These are phyloP conservation scores for Teinopalpus imperialis DNA, from an alignment of 2,888 invertebrate genomes.

Conservation along the genomic window DNA sequence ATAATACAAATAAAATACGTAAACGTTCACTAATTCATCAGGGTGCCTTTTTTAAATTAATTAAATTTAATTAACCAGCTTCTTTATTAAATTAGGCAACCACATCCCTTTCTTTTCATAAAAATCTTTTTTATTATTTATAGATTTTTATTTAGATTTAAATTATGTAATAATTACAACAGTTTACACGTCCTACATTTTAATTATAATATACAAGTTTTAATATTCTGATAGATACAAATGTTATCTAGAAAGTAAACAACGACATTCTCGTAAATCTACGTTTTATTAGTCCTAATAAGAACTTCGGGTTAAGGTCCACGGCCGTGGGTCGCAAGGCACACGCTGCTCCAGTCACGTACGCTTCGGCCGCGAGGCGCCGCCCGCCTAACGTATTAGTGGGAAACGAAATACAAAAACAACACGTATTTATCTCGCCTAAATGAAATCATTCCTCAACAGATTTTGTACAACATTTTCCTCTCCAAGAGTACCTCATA, in stretches of 20 bases:
- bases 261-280: constrained; percentile 16
- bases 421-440: neutral
- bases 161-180: no score
- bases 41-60: no score
- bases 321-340: constrained; percentile 37
- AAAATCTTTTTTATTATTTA: no score
- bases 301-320: constrained; percentile 42
- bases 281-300: neutral
- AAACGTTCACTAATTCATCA: no score
- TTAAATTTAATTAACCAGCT: no score
- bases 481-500: neutral
- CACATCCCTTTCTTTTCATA: no score
- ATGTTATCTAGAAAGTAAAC: constrained; percentile 12
- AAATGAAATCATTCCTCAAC: neutral
- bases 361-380: constrained; percentile 42
- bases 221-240: neutral
- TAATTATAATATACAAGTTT: constrained; percentile 8
- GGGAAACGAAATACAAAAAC: neutral
- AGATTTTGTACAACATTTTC: neutral
- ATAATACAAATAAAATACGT: no score
- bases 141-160: no score
- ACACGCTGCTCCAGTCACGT: constrained; percentile 61
- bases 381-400: constrained; percentile 38
- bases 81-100: no score
- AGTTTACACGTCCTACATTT: neutral